Percentiles rank a stretch among this genome's conserved stretches.
Evolutionary conservation across 2,888 invertebrate species (phyloP).

Genomic region (Lycaena phlaeas): DNA sequence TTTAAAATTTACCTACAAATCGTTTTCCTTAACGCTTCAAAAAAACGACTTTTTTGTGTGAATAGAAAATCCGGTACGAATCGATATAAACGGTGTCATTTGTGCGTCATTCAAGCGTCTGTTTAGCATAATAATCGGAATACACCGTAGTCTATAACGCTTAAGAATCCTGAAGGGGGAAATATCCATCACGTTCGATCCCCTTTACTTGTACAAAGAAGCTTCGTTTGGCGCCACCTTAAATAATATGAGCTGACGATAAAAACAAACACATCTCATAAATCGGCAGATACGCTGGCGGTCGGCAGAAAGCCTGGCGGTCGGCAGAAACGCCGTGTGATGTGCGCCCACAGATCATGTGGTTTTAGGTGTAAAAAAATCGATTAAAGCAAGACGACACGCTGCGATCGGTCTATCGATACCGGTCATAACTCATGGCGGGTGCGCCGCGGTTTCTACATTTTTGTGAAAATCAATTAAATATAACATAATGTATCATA

Average conservation of each 20-base stretch:
- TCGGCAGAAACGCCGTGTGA: slow-evolving; percentile 66
- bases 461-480: slow-evolving; percentile 67
- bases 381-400: slow-evolving; percentile 69
- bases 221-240: slow-evolving; percentile 2
- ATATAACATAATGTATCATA: slow-evolving; percentile 31
- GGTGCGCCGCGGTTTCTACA: slow-evolving; percentile 52
- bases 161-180: too few relatives aligned
- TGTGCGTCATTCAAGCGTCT: not conserved
- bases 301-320: slow-evolving; percentile 24
- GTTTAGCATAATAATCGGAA: not conserved
- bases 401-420: slow-evolving; percentile 69
- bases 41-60: not conserved
- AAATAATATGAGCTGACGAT: not conserved
- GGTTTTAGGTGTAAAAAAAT: slow-evolving; percentile 73
- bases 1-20: slow-evolving; percentile 25
- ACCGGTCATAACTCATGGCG: slow-evolving; percentile 68
- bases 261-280: slow-evolving; percentile 61
- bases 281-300: slow-evolving; percentile 47
- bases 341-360: slow-evolving; percentile 62
- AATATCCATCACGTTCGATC: not conserved
- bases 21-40: slow-evolving; percentile 7
- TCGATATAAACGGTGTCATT: not conserved
- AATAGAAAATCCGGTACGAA: not conserved
- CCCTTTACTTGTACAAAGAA: not conserved
- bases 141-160: too few relatives aligned